Conservation (phyloP, 23 tunicate genomes). For the Aplidium turbinatum region DNA sequence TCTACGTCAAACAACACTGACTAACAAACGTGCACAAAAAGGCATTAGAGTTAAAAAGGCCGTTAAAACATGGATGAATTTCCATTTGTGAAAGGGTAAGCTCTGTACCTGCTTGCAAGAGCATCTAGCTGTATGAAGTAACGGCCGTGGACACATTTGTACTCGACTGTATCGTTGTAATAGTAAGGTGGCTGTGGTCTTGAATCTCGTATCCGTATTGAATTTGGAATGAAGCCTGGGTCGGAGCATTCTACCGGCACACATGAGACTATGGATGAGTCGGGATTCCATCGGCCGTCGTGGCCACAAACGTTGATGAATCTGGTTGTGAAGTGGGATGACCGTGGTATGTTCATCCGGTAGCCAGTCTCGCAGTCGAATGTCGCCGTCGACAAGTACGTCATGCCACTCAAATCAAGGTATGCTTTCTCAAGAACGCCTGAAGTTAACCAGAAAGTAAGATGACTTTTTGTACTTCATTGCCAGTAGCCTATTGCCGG, state of each 20-base stretch:
- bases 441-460: background rate
- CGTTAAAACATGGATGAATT: too few relatives aligned
- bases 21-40: too few relatives aligned
- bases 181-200: constrained; percentile 20
- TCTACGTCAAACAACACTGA: too few relatives aligned
- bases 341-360: background rate
- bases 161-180: constrained; percentile 16
- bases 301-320: background rate
- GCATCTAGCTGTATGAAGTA: constrained; percentile 2
- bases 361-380: constrained; percentile 31
- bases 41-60: too few relatives aligned
- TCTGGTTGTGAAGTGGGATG: background rate
- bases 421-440: constrained; percentile 18
- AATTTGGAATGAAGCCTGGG: constrained; percentile 31
- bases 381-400: constrained; percentile 5
- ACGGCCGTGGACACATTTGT: constrained; percentile 15
- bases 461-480: too few relatives aligned
- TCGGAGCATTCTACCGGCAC: constrained; percentile 48
- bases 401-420: background rate
- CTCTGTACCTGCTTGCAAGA: background rate
- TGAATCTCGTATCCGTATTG: background rate
- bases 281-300: constrained; percentile 44
- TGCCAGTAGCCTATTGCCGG: too few relatives aligned
- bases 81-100: too few relatives aligned
- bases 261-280: constrained; percentile 13